Evolutionary conservation across 2,888 invertebrate species (phyloP), one percentile per base, ranked within the genome.

Genomic region (Drosophila subquinaria): DNA sequence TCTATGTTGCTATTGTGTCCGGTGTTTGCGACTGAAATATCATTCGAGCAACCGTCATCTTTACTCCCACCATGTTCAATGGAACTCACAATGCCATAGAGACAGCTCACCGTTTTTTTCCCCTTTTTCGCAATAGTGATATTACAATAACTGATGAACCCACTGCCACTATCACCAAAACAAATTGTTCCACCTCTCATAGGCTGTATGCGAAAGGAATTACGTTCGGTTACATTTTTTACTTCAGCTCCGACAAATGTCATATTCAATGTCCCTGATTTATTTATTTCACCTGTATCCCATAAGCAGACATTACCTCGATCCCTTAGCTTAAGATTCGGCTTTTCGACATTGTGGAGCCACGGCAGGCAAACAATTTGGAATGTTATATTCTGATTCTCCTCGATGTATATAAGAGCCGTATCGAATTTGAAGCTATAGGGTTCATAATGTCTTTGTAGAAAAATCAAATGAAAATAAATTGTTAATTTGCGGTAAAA

Each of bases 111-210:
- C 6, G 6, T 0, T 0, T 3, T 35, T 17, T 13, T 0, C 3
- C 0, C 15, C n/a, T 2, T n/a, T 4, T 5, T 5, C 0, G 0
- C 1, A 1, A 1, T 0, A 10, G 5, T 1, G 13, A n/a, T n/a
- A n/a, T n/a, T n/a, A n/a, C 57, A 65, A 0, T 0, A 0, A 0
- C 1, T 0, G 3, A 47, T 3, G n/a, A 60, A 48, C 9, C 35
- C 66, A 23, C 62, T 48, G 9, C 77, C 77, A 45, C 72, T 76
- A 30, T 76, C 62, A 2, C 77, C 75, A 2, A 0, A 3, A 48
- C 75, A 75, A 10, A 70, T 0, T 1, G 0, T n/a, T 0, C 1
- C 0, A 38, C 15, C 2, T 0, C 0, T 0, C 0, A 0, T 0
- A 2, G 8, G 10, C 1, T 0, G 1, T 15, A 20, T 6, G 17